Base-by-base conservation (phyloP, 2,113 vertebrate genomes). In the Semnornis frantzii region DNA sequence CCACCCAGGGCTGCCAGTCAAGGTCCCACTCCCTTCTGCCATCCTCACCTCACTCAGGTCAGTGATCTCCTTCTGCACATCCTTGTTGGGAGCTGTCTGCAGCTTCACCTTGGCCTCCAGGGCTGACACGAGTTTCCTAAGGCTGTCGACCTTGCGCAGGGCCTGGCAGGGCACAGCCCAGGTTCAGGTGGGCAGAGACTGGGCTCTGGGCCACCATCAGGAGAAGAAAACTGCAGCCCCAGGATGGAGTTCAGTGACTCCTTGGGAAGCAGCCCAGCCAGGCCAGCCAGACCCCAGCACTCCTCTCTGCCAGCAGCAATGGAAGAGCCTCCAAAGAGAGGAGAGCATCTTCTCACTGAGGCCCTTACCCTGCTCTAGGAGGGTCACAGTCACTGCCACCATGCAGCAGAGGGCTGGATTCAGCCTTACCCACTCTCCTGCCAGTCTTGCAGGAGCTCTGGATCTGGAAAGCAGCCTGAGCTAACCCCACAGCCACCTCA, bases 31-130 rank as follows among this genome's bases (percentile, higher is more conserved):
- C 17, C 46, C 15, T 57, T 21, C 20, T 20, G 16, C 4, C 3
- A 25, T 62, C 37, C 97, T 89, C 96, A 99, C 99, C 99, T 99
- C 99, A 1, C 98, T 95, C 37, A 99, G 97, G 85, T 99, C 99
- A 0, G 98, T 97, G 8, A 99, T 99, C 84, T 99, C 99, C 93
- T 98, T 99, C 98, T 99, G 99, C 21, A 99, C 85, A 2, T 99
- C 99, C 97, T 99, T 99, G 97, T 98, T 99, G 5, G 99, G 99
- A 21, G 95, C 83, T 0, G 97, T 98, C 97, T 99, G 99, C 64
- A 98, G 96, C 89, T 99, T 99, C 87, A 99, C 99, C 93, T 98
- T 99, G 81, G 98, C 97, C 70, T 98, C 98, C 91, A 99, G 92
- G 10, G 93, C 88, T 55, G 96, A 95, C 42, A 99, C 97, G 48